Base-by-base conservation (phyloP, 2,797 vertebrate species). In the Selene dorsalis region DNA sequence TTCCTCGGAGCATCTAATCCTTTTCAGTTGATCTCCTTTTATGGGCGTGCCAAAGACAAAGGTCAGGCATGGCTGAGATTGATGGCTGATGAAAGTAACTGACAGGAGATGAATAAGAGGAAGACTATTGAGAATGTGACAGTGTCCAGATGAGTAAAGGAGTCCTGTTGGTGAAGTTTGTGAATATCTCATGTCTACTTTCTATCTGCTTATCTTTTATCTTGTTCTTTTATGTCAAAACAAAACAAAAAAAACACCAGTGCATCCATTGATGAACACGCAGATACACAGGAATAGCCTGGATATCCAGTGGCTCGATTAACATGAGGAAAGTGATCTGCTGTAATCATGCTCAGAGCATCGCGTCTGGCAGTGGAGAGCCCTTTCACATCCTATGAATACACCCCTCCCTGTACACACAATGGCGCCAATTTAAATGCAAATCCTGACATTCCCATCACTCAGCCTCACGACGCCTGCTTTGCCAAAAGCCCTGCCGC, bases 371-470 rank as follows among this genome's bases (percentile, higher is more conserved):
- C 59, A 28, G 69, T 69, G 18, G 63, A 83, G 69, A 75, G 75
- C 82, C 86, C 75, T 88, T 91, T 91, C 85, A 79, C 75, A 72
- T 84, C 83, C 83, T 17, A 53, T 90, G 87, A 92, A 91, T 89
- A 86, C 68, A 83, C 77, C 75, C 78, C 67, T 61, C 87, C 77
- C 73, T 56, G 35, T 75, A 77, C 89, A 87, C 92, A 94, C 94
- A 93, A 93, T 92, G 85, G 67, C 66, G 43, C 78, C 92, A 94
- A 95, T 94, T 94, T 94, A 94, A 93, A 95, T 95, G 94, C 93
- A 94, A 95, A 95, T 95, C 87, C 85, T 95, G 93, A 93, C 93
- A 93, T 95, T 94, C 93, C 89, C 89, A 85, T 94, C 91, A 92
- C 76, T 92, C 89, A 85, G 79, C 68, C 79, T 30, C 50, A 12